These are phyloP conservation scores for Anoplopoma fimbria DNA, from an alignment of 2,113 vertebrate species.

Conservation along the genomic window DNA sequence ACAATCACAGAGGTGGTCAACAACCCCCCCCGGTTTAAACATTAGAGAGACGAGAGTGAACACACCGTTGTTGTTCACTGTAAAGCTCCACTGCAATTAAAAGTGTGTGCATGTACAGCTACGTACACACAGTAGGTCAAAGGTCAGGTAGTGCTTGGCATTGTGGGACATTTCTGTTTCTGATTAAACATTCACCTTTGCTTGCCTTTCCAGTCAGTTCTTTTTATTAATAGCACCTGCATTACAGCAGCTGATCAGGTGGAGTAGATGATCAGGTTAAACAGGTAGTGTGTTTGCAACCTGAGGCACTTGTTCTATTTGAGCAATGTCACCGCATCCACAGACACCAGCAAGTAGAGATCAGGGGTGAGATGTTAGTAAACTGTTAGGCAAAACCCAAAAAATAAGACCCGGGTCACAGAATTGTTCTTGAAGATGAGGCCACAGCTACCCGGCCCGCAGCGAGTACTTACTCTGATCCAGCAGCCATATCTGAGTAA, in stretches of 20 bases:
- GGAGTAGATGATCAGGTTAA: neutral
- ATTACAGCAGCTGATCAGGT: neutral
- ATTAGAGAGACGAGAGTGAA: neutral
- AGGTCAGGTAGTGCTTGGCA: neutral
- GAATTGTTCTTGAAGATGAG: neutral
- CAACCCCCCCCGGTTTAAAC: neutral
- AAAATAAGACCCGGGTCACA: neutral
- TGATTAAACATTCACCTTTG: neutral
- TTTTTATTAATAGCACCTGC: neutral
- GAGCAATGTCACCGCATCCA: neutral
- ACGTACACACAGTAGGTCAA: neutral
- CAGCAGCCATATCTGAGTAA: constrained; percentile 99
- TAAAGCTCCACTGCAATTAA: neutral
- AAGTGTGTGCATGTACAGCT: neutral
- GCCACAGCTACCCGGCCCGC: neutral
- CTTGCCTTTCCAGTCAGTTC: neutral
- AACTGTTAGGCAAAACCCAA: neutral
- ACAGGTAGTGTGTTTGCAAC: constrained; percentile 1
- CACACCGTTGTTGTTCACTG: neutral
- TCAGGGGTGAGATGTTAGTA: neutral
- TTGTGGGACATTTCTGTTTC: neutral
- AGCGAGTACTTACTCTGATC: constrained; percentile 94
- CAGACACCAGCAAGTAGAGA: neutral
- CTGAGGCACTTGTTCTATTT: neutral
- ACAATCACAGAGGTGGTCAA: neutral